Evolutionary conservation across 2,888 invertebrate genomes (phyloP), one percentile per base, ranked within the genome.

Genomic region (Sinhomidia bicolor): DNA sequence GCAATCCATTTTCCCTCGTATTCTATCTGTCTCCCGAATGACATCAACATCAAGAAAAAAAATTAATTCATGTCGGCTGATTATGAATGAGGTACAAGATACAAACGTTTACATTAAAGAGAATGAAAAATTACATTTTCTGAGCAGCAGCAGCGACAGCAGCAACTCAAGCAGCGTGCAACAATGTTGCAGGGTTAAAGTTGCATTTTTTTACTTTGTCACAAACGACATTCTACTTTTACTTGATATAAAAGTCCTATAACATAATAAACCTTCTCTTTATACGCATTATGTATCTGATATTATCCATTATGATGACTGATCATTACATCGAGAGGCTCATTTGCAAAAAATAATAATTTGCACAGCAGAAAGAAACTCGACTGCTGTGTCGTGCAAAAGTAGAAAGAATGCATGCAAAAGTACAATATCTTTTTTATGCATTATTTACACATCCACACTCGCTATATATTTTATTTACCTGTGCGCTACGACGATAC

Each of bases 301-400:
- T 36, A 65, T 65, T 65, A n/a, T 32, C 36, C 36, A 36, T 78
- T 17, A 29, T 9, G 20, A 17, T 41, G 17, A 41, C 57, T 79
- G 79, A 79, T 79, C 68, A 85, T 65, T 68, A 54, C 68, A 68
- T 79, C 65, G 36, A 51, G 44, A 51, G 44, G 51, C 79, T 79
- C 78, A 85, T 85, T 85, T 85, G 79, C 85, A 85, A 85, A 79
- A 71, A 51, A 76, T 17, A 29, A 85, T 78, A 79, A 85, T 79
- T 78, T 78, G 65, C 85, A 78, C 62, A 80, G 54, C 44, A 44
- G 54, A 86, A 86, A 76, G 60, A 26, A 44, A 23, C 32, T 68
- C 12, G 10, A 32, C 29, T 17, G 14, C 32, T 76, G 51, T 51
- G 0, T 29, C n/a, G 54, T 32, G 65, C 65, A 65, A 65, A 65